Base-by-base conservation (phyloP, 2,888 invertebrate species). In the Branchellion lobata region DNA sequence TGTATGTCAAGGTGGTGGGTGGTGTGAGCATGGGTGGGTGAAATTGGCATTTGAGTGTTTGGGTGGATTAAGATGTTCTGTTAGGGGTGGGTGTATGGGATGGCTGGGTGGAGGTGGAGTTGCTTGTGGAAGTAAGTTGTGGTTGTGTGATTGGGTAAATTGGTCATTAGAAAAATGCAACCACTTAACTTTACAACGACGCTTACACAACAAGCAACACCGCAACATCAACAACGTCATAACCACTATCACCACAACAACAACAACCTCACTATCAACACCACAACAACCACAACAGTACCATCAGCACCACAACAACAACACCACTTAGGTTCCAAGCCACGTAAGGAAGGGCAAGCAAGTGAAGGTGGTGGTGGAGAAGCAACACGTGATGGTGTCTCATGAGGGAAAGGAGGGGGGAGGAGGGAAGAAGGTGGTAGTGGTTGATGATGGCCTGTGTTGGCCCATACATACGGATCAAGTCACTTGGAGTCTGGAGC, bases 401-500 rank as follows among this genome's bases (percentile, higher is more conserved):
- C 81, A 84, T 74, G 84, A 81, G 57, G 83, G 82, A 57, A 79
- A 82, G 21, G 65, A 29, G 1, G 18, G 21, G 5, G 34, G 27
- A 18, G 27, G 75, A 79, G 31, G 31, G 74, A 51, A 40, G 40
- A 14, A 79, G 21, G 75, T 72, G 27, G 76, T 69, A 0, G 87
- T 92, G n/a, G 87, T 93, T 1, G 90, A 91, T 81, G 93, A 92
- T 80, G 89, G 90, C 33, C 87, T 94, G 0, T 89, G 90, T 40
- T 91, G 90, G 86, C 91, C 91, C 85, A 91, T 92, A 53, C 91
- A 92, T 84, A 89, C 90, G 80, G 90, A 91, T 73, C 93, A 94
- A 81, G 91, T 91, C 40, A 90, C 93, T 83, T 94, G 94, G 94
- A 93, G 91, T 76, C 87, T 93, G 76, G 91, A 88, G 88, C 88